A percentile compares a stretch with the other conserved stretches of the same genome.
phyloP scores from a whole-genome alignment of 2,888 invertebrate species.

The Heteromyza rotundicornis region DNA sequence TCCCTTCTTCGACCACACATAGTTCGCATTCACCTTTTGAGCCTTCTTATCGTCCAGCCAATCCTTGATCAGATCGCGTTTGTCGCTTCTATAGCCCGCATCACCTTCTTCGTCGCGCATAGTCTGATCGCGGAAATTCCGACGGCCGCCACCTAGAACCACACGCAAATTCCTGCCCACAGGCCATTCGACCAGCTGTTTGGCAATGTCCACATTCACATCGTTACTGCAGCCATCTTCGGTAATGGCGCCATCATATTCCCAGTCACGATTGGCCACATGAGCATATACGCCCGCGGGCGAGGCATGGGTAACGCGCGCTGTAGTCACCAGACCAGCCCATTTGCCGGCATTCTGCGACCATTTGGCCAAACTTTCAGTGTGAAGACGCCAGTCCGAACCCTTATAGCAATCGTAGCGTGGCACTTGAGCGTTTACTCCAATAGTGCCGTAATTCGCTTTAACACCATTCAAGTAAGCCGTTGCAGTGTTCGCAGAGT shows the following conservation, averaged over 20 bases:
- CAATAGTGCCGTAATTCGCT: constrained; percentile 77
- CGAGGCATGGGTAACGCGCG: constrained; percentile 79
- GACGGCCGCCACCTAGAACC: constrained; percentile 55
- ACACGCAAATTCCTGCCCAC: constrained; percentile 77
- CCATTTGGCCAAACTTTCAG: constrained; percentile 73
- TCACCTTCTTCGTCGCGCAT: constrained; percentile 65
- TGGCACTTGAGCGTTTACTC: constrained; percentile 71
- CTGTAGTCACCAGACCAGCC: constrained; percentile 76
- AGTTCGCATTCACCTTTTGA: constrained; percentile 50
- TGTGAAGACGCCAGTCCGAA: constrained; percentile 65
- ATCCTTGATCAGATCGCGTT: constrained; percentile 70
- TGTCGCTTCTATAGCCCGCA: constrained; percentile 67
- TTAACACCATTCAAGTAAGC: constrained; percentile 81
- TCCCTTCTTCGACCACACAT: constrained; percentile 47
- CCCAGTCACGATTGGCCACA: constrained; percentile 73
- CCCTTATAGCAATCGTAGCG: constrained; percentile 70
- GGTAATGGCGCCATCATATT: constrained; percentile 67
- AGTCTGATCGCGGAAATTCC: constrained; percentile 46
- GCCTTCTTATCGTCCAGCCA: constrained; percentile 66
- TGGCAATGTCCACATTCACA: constrained; percentile 73
- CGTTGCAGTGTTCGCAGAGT: constrained; percentile 83
- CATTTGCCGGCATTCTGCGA: constrained; percentile 71
- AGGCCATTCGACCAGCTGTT: constrained; percentile 70
- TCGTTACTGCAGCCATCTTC: constrained; percentile 60
- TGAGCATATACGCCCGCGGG: constrained; percentile 78